Percentiles rank a stretch among this genome's conserved stretches.
phyloP scores from a whole-genome alignment of 1,140 invertebrate genomes.

The Phthorimaea operculella region DNA sequence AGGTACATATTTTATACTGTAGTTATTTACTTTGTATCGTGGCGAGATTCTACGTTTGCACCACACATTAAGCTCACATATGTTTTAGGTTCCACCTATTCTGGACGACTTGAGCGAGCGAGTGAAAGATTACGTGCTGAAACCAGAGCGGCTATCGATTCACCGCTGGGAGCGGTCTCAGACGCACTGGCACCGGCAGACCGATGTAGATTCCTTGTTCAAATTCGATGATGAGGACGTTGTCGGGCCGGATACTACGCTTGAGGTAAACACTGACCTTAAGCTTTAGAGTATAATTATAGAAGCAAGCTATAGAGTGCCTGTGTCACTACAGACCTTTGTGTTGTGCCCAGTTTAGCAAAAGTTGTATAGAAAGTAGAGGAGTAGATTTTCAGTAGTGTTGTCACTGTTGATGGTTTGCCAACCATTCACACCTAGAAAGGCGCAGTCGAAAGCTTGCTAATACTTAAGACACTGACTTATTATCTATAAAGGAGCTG shows the following conservation, averaged over 20 bases:
- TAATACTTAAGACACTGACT: no score
- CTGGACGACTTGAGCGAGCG: constrained; percentile 54
- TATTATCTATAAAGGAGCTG: no score
- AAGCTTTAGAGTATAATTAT: no score
- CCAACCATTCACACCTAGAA: no score
- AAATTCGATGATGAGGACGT: constrained; percentile 45
- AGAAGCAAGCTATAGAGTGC: no score
- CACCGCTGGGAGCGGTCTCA: constrained; percentile 59
- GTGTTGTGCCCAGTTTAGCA: no score
- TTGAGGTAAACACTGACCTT: constrained; percentile 35
- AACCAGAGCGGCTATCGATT: constrained; percentile 54
- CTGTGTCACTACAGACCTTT: no score
- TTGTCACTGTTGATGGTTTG: no score
- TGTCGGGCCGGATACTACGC: constrained; percentile 38
- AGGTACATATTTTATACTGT: no score
- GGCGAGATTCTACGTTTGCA: neutral
- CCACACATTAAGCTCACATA: neutral
- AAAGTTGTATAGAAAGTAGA: no score
- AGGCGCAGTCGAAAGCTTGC: no score
- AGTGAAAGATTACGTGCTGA: constrained; percentile 51
- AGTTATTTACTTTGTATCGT: neutral
- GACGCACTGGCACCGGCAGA: constrained; percentile 49
- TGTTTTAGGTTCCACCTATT: constrained; percentile 55
- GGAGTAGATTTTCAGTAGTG: no score
- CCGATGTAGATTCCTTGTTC: constrained; percentile 49